phyloP scores from a whole-genome alignment of 2,888 invertebrate species.

The Blomia tropicalis region DNA sequence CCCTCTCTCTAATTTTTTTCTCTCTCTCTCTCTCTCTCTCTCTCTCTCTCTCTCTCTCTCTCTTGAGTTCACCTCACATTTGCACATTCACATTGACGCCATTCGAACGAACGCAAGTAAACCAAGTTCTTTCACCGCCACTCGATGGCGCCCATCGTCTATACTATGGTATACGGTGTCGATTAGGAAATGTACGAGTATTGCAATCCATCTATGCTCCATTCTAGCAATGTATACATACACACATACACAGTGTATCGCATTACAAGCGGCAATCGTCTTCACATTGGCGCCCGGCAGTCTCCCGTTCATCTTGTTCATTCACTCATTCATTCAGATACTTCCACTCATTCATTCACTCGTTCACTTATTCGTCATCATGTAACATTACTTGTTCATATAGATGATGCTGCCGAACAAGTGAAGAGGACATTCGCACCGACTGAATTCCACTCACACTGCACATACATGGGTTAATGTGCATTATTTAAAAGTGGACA shows the following conservation, averaged over 20 bases:
- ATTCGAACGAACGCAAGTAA: not conserved
- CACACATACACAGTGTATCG: too few species aligned
- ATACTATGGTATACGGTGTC: too few species aligned
- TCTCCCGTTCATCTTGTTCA: not conserved
- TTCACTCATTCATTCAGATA: not conserved
- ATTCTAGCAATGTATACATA: too few species aligned
- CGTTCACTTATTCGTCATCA: not conserved
- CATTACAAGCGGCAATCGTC: too few species aligned
- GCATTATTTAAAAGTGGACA: too few species aligned
- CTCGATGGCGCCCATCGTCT: constrained; percentile 2
- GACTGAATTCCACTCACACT: too few species aligned
- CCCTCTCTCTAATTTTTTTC: not conserved
- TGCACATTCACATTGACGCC: not conserved
- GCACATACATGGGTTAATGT: too few species aligned
- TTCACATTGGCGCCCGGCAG: constrained; percentile 12
- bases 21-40: not conserved
- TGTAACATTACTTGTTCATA: not conserved
- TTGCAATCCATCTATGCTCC: too few species aligned
- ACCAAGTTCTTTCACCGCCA: not conserved
- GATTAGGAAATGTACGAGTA: too few species aligned
- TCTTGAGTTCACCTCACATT: not conserved
- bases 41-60: not conserved
- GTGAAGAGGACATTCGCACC: not conserved
- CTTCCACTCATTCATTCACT: not conserved
- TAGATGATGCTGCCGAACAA: constrained; percentile 7